Base-by-base conservation (phyloP, 37 sponge, comb jelly and placozoan species). In the Crambe crambe region DNA sequence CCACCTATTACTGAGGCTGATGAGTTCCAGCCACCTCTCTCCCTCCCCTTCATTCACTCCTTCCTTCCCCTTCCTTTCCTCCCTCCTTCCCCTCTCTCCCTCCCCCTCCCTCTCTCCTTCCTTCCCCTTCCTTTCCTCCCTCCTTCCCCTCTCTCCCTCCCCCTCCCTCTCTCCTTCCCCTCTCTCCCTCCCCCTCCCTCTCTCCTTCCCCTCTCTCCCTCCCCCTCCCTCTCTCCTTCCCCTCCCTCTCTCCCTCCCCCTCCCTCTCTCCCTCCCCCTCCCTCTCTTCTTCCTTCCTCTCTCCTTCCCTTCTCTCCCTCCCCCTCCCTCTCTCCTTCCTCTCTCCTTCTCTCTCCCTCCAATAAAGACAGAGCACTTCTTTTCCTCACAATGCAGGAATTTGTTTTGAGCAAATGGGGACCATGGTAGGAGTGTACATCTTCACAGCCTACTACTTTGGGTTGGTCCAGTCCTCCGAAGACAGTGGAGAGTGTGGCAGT, bases 391-490 rank as follows among this genome's bases (percentile, higher is more conserved):
- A 6, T 81, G 8, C 68, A 92, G 93, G 94, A 26, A 85, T 89
- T 74, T 69, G 54, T 1, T 89, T 83, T 79, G 94, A 93, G 72
- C 72, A 81, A 12, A 10, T 42, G 20, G 90, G 94, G 26, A 93
- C 90, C n/a, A 36, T 93, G 61, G 58, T 93, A 0, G 94, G 90
- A 32, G 77, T 81, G 27, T n/a, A 59, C 2, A 60, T 89, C 32
- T 85, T 83, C 72, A 85, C 86, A 8, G 29, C 82, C n/a, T 85
- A 51, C 69, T 80, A 73, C n/a, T 22, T 60, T 17, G 66, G 42
- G 17, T 54, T 89, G 8, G 80, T 43, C 5, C 34, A 70, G 5
- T 4, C 26, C 29, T 29, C 21, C 0, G 61, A 25, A 8, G n/a
- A n/a, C n/a, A 58, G 43, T 1, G 31, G 51, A 54, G 58, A 65